Evolutionary conservation across 53 echinoderm and acorn worm species (phyloP), one percentile per base, ranked within the genome.

Genomic region (Henricia sp.): DNA sequence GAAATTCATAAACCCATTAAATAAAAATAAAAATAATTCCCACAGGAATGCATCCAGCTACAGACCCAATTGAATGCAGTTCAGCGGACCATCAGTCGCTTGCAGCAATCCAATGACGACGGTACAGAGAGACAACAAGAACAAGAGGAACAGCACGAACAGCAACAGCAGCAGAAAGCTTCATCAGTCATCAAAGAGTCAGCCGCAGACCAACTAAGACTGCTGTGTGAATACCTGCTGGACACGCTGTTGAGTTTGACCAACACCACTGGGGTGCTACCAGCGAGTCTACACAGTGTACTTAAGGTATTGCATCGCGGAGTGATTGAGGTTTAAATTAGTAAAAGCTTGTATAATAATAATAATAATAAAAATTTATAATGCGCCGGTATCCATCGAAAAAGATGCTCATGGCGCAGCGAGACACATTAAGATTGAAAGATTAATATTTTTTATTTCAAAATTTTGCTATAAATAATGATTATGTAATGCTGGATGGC

Each of bases 181-280:
- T 24, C 85, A 1, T 58, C 63, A 26, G 80, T 91, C 17, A 70
- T 96, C 48, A 89, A 82, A 71, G 69, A 92, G 40, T 84, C 94
- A 35, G 88, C 99, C 5, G 72, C 82, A 12, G 99, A 99, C 84
- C 92, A 95, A 28, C 85, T 99, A 13, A 82, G 91, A 34, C 88
- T 99, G 21, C 59, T 99, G 37, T 92, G 88, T n/a, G 92, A 95
- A 58, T 94, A 99, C 62, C 82, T 99, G 19, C 68, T 99, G 41
- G 94, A 88, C 36, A 88, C 92, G 17, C 88, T 99, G 27, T 74
- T 99, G 27, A 88, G 92, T 59, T 56, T 92, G 39, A 88, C 92
- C 12, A 88, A 89, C 38, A 84, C 67, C 74, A 72, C 55, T 0
- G 53, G 67, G 37, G 69, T 77, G 1, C 9, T 90, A 25, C 90